A percentile compares a stretch with the other conserved stretches of the same genome.
Conservation (phyloP, 2,797 vertebrate species). For the Lacerta agilis region DNA sequence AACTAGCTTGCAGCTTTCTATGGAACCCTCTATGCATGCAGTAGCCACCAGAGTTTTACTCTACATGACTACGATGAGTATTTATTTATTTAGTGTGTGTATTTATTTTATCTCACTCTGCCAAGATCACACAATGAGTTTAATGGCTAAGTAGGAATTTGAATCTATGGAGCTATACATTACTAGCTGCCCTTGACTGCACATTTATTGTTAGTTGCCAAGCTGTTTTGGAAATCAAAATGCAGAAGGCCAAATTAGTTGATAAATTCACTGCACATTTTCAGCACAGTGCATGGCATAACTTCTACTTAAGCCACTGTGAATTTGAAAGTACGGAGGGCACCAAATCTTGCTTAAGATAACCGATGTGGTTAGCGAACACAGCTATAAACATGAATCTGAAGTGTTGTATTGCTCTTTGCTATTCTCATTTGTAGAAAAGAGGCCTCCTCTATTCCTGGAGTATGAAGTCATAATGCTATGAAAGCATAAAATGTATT, state of each 20-base stretch:
- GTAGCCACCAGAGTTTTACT: too few species aligned
- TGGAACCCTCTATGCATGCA: too few species aligned
- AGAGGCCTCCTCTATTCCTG: slow-evolving; percentile 65
- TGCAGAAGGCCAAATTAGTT: neutral
- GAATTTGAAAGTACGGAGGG: slow-evolving; percentile 17
- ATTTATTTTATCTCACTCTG: neutral
- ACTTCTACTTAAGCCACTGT: neutral
- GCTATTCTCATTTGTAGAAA: slow-evolving; percentile 44
- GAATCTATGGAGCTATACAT: neutral
- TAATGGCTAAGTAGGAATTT: neutral
- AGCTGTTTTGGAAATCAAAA: slow-evolving; percentile 19
- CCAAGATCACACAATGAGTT: neutral
- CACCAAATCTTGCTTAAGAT: slow-evolving; percentile 41
- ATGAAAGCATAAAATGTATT: slow-evolving; percentile 69
- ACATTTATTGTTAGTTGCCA: neutral
- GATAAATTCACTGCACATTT: neutral
- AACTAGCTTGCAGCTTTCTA: neutral
- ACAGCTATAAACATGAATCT: slow-evolving; percentile 44
- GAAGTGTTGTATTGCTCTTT: slow-evolving; percentile 57
- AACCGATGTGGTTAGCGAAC: slow-evolving; percentile 42
- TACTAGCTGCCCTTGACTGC: neutral
- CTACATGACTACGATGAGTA: neutral
- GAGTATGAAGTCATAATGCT: slow-evolving; percentile 63
- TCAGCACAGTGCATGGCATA: neutral
- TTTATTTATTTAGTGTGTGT: neutral